Evolutionary conservation across 2,113 vertebrate species (phyloP).

Genomic region (Arenaria interpres): DNA sequence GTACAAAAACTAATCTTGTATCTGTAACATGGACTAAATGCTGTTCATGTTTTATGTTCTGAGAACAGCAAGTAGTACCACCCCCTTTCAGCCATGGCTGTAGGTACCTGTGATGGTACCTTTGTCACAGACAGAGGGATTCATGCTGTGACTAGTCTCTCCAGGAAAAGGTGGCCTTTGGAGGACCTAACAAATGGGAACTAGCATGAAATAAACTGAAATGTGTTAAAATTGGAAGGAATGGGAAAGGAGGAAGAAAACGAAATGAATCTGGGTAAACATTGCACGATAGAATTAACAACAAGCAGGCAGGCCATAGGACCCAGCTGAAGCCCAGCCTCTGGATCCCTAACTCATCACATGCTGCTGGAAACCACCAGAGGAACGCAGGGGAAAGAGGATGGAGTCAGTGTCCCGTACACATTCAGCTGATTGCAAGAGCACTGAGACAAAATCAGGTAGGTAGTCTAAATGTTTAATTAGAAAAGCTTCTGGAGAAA

Average conservation of each 20-base stretch:
- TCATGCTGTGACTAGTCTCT: neutral
- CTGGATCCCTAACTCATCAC: conserved; percentile 63
- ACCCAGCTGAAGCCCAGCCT: conserved; percentile 40
- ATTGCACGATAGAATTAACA: neutral
- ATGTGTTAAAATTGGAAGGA: neutral
- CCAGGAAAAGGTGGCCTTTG: neutral
- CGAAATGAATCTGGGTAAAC: neutral
- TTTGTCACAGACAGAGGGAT: neutral
- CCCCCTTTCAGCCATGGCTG: neutral
- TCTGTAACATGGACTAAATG: neutral
- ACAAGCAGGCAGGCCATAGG: conserved; percentile 60
- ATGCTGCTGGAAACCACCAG: conserved; percentile 74
- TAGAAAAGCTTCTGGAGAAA: neutral
- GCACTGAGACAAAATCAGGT: conserved; percentile 50
- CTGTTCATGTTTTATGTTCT: neutral
- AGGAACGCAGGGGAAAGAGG: conserved; percentile 30
- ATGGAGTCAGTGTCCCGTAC: neutral
- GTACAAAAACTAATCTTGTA: neutral
- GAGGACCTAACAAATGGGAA: neutral
- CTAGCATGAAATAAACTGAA: neutral
- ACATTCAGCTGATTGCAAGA: conserved; percentile 9
- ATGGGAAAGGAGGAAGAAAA: neutral
- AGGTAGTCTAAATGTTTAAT: conserved; percentile 24
- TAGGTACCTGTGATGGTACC: neutral
- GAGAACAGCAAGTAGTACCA: neutral